Percentiles rank a stretch among this genome's conserved stretches.
Evolutionary conservation across 2,797 vertebrate species (phyloP).

Genomic region (Clarias fuscus): DNA sequence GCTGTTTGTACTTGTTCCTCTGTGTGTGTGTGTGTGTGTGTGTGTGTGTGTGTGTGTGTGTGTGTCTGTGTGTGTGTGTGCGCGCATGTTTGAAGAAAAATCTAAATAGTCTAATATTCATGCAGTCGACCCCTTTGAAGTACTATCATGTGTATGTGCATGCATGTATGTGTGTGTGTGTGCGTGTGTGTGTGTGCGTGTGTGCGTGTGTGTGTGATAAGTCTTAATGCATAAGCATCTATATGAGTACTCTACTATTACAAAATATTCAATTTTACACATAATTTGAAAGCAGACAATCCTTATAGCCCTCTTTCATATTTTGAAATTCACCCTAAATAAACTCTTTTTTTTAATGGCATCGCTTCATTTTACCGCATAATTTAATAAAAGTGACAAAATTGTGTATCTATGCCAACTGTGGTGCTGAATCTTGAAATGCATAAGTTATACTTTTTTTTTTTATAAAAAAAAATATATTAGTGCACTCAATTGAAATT

Average conservation of each 20-base stretch:
- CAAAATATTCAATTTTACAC: not conserved
- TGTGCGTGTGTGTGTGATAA: not conserved
- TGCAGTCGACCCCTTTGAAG: not conserved
- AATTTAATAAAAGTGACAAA: not conserved
- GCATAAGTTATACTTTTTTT: no score
- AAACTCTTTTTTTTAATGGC: not conserved
- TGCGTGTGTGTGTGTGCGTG: not conserved
- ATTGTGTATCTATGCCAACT: not conserved
- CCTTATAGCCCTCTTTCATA: not conserved
- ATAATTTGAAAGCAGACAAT: not conserved
- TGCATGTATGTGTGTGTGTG: not conserved
- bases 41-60: not conserved
- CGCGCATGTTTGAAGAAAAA: not conserved
- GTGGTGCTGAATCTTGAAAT: not conserved
- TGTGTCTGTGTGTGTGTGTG: slow-evolving; percentile 10
- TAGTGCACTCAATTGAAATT: no score
- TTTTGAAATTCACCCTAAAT: not conserved
- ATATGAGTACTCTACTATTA: not conserved
- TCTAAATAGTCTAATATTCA: slow-evolving; percentile 4
- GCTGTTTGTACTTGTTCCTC: not conserved
- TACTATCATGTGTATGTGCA: not conserved
- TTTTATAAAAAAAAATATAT: no score
- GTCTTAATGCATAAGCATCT: slow-evolving; percentile 13
- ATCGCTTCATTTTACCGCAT: not conserved
- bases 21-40: slow-evolving; percentile 18